Base-by-base conservation (phyloP, 2,888 invertebrate genomes). In the Cordilura impudica region DNA sequence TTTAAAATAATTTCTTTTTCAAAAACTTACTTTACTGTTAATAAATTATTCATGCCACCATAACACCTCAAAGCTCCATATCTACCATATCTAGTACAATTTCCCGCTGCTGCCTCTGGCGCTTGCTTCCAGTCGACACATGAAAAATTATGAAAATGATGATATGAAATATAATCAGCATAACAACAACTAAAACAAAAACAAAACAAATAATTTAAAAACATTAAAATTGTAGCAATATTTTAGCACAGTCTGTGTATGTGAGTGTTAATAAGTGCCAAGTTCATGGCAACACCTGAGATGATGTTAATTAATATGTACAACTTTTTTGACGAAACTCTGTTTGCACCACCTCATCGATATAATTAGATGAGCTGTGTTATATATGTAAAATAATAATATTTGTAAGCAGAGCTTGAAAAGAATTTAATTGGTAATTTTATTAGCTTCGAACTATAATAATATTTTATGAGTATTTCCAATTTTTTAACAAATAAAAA, bases 11-110 rank as follows among this genome's bases (percentile, higher is more conserved):
- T 18, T 23, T 31, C 21, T 1, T 39, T n/a, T 23, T 14, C 8
- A 35, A 56, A 14, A 58, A 73, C 70, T 82, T 82, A 88, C 88
- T 81, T 82, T 4, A 88, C 63, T 29, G 82, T 29, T 8, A 82
- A 84, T 43, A 88, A 71, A 82, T 88, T 89, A 31, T 86, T 85
- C 83, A 88, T 86, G 35, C 88, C 88, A 16, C 89, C 89, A 65
- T 85, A 87, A 75, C 89, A 89, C 43, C 86, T 83, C 2, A 89
- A 70, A 2, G 85, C 72, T n/a, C 86, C 87, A 51, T 82, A 82
- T 4, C 81, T 81, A 2, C 81, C 83, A 16, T 84, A 81, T 8
- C 84, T 83, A 1, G 88, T 84, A 43, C 88, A 89, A 79, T 87
- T 88, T 4, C 88, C 88, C 2, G 70, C 86, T 7, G 81, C 82